phyloP scores from a whole-genome alignment of 2,888 invertebrate species.

The Arrhopalites spinosus region DNA sequence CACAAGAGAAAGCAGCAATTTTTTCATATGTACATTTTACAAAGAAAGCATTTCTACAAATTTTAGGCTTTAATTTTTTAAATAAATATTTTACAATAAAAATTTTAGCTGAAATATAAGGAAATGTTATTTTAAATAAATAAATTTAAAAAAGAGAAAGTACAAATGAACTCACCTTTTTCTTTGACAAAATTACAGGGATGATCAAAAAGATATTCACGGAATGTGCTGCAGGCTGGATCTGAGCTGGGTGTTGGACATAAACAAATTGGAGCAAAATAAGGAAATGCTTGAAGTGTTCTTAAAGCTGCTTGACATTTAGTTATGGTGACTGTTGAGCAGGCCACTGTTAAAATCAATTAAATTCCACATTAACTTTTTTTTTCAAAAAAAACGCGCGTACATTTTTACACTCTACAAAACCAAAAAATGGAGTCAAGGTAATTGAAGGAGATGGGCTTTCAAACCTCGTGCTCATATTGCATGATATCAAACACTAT shows the following conservation, averaged over 20 bases:
- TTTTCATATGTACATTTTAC: no score
- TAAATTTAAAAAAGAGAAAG: no score
- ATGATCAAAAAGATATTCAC: conserved; percentile 91
- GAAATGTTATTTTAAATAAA: no score
- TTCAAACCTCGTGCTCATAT: no score
- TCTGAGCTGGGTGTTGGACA: conserved; percentile 89
- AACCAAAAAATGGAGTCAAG: no score
- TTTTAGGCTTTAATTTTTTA: no score
- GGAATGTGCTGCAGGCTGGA: conserved; percentile 86
- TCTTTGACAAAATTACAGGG: conserved; percentile 88
- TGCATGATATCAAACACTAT: no score
- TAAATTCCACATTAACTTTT: neutral
- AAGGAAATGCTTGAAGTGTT: conserved; percentile 87
- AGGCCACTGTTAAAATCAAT: conserved; percentile 71
- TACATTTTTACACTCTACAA: no score
- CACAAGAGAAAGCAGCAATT: no score
- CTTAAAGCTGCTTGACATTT: conserved; percentile 90
- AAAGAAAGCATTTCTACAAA: no score
- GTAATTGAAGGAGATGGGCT: conserved; percentile 12
- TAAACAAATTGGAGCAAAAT: conserved; percentile 91
- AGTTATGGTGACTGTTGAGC: conserved; percentile 88
- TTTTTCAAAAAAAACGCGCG: neutral
- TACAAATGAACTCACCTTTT: conserved; percentile 74
- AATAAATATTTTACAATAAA: no score
- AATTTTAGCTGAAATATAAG: no score